Evolutionary conservation across 2,113 vertebrate species (phyloP).

Genomic region (Lichenostomus cassidix): DNA sequence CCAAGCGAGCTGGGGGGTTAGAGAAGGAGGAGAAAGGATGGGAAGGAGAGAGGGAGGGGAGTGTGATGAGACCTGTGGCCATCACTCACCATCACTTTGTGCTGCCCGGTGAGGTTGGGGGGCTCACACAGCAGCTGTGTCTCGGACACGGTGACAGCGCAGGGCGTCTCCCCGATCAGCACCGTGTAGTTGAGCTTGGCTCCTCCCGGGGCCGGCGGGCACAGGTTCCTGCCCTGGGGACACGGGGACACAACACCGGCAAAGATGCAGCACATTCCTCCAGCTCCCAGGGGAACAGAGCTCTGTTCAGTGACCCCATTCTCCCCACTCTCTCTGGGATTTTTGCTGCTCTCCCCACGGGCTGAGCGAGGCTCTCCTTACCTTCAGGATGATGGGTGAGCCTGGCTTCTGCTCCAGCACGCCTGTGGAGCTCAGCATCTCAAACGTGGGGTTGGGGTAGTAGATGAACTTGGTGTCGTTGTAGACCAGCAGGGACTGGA

Average conservation of each 20-base stretch:
- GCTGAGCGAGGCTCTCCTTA: constrained; percentile 25
- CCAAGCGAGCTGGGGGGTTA: background rate
- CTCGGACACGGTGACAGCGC: constrained; percentile 92
- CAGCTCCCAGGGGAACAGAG: no score
- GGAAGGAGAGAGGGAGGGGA: background rate
- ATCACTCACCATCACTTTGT: constrained; percentile 92
- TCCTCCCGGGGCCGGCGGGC: constrained; percentile 89
- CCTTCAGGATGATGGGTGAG: constrained; percentile 97
- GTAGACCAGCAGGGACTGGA: constrained; percentile 91
- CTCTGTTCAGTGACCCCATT: accelerated
- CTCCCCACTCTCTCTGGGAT: background rate
- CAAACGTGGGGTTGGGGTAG: constrained; percentile 95
- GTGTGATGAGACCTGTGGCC: accelerated
- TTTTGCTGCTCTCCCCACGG: background rate
- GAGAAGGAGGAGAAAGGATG: background rate
- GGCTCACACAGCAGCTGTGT: constrained; percentile 96
- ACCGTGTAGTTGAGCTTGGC: constrained; percentile 97
- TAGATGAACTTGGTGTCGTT: constrained; percentile 97
- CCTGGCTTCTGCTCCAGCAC: constrained; percentile 95
- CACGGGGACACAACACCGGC: background rate
- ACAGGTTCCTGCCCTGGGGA: constrained; percentile 94
- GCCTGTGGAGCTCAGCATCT: constrained; percentile 86
- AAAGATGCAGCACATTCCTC: background rate
- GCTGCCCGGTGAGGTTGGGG: constrained; percentile 91
- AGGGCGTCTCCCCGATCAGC: constrained; percentile 92